Evolutionary conservation across 2,888 invertebrate species (phyloP), one percentile per base, ranked within the genome.

Genomic region (Sinhomidia bicolor): DNA sequence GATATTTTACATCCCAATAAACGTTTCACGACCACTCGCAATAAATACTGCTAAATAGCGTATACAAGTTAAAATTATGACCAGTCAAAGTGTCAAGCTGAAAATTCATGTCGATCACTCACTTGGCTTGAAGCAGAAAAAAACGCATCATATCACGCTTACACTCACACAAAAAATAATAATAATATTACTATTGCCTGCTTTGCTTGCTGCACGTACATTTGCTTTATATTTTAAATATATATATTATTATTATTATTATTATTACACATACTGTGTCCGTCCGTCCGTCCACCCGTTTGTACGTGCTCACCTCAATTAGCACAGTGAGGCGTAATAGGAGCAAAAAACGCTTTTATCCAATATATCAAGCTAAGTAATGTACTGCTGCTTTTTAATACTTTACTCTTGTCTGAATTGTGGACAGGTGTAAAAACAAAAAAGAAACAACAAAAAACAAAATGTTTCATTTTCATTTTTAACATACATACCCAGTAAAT

Each of bases 41-140:
- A 88, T 88, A 88, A 88, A 88, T 74, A 74, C 47, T 85, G 44
- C 71, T 74, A 89, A 89, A 85, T 68, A 71, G 68, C 80, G 41
- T 79, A 71, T 60, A 83, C 84, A 74, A 36, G 76, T 74, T 23
- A 89, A 86, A 89, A 89, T 89, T 89, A 89, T 89, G 88, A 85
- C 79, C 88, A 89, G 88, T 89, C 88, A 89, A 89, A 89, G 80
- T 89, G 88, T 89, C 88, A 89, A 80, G 80, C 80, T 79, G 68
- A 80, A 89, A 89, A 85, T 89, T 89, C 88, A 89, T 89, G 88
- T 79, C 84, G 88, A 89, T 89, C 88, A 83, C 60, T 89, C 88
- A 88, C 51, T 81, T 76, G 20, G 88, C 88, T 89, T 74, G 17
- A 83, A 83, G 88, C 88, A 68, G 23, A 32, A 83, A 76, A 78